Base-by-base conservation (phyloP, 2,113 vertebrate species). In the Cynoglossus semilaevis region DNA sequence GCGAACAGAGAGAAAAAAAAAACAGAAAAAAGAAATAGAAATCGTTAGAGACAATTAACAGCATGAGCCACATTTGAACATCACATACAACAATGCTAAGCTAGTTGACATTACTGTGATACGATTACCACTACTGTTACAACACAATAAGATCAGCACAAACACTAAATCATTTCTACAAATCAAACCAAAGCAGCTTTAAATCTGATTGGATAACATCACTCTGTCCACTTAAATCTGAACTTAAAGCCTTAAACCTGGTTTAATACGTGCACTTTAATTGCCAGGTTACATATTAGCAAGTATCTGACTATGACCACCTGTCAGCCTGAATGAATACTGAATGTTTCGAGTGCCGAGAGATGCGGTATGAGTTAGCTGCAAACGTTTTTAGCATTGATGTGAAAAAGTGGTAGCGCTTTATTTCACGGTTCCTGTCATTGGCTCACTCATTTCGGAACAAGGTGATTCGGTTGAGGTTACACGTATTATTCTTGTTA, bases 1-100 rank as follows among this genome's bases (percentile, higher is more conserved):
- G 70, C 72, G 79, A 57, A 77, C 8, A 77, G 50, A 78, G 63
- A 76, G 34, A 71, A 15, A 51, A 43, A 80, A 63, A 68, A 51
- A n/a, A n/a, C n/a, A n/a, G n/a, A n/a, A n/a, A n/a, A n/a, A n/a
- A n/a, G n/a, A n/a, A n/a, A n/a, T n/a, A 22, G 56, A 75, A 56
- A 56, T 8, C 10, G 12, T 57, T 52, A 62, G 9, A 41, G 35
- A 58, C 46, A 62, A 57, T 47, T 36, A 40, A 40, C 2, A 69
- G 54, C 29, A 0, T 48, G 3, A 53, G 8, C 55, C 15, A 54
- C 19, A 35, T 4, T 18, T 5, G 43, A 11, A 0, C 44, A 41
- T 45, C n/a, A 34, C 9, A 38, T 29, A 58, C 12, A 61, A 14
- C 10, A 48, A 1, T 43, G 50, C 7, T 14, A 46, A 34, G 3